phyloP scores from a whole-genome alignment of 1,140 invertebrate species.

The Tetragnatha versicolor region DNA sequence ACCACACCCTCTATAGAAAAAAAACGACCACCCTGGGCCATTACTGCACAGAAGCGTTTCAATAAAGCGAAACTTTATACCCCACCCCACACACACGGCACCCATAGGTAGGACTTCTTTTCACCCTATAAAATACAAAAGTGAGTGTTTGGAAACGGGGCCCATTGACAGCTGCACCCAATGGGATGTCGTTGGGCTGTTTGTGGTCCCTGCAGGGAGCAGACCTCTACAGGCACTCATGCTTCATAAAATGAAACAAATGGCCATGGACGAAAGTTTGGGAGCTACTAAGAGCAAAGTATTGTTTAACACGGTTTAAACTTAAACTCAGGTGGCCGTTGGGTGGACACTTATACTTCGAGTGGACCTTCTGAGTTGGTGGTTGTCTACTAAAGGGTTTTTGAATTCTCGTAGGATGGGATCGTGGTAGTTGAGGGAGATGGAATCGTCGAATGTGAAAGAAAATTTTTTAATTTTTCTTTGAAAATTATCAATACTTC shows the following conservation, averaged over 20 bases:
- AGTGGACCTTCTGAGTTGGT: too few species aligned
- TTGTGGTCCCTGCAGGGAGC: constrained; percentile 23
- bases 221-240: background rate
- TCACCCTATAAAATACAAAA: constrained; percentile 23
- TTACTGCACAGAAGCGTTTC: too few species aligned
- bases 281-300: constrained; percentile 36
- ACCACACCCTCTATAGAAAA: too few species aligned
- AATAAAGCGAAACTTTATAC: too few species aligned
- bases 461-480: too few species aligned
- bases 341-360: too few species aligned
- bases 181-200: constrained; percentile 47
- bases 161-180: constrained; percentile 28
- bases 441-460: too few species aligned
- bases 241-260: constrained; percentile 32
- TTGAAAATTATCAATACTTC: too few species aligned
- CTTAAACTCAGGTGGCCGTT: background rate
- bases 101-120: constrained; percentile 28
- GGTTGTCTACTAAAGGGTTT: too few species aligned
- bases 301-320: constrained; percentile 33
- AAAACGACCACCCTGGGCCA: too few species aligned
- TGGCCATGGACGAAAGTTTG: background rate
- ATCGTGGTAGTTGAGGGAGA: too few species aligned
- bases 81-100: background rate
- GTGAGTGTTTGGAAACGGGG: constrained; percentile 1
- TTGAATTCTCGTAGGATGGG: too few species aligned